phyloP scores from a whole-genome alignment of 2,888 invertebrate species.

The Netelia fuscicornis region DNA sequence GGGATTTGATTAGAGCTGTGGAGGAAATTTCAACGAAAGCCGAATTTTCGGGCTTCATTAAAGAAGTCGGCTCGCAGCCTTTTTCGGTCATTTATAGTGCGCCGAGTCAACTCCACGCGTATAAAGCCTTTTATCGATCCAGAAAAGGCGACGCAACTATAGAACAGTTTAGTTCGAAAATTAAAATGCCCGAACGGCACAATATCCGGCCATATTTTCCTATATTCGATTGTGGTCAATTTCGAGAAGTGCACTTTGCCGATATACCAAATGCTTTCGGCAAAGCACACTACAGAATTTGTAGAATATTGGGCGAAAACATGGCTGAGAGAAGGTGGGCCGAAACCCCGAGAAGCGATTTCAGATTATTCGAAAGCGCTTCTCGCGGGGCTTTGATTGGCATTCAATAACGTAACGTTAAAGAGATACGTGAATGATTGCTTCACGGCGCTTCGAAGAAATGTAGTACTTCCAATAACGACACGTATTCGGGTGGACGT shows the following conservation, averaged over 20 bases:
- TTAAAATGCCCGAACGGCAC: neutral
- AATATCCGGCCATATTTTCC: constrained; percentile 30
- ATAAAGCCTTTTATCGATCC: constrained; percentile 27
- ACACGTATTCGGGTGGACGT: constrained; percentile 57
- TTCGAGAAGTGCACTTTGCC: constrained; percentile 9
- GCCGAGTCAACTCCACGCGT: constrained; percentile 36
- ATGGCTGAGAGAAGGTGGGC: constrained; percentile 30
- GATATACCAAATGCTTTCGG: constrained; percentile 42
- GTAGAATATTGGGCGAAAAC: constrained; percentile 44
- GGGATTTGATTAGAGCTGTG: neutral
- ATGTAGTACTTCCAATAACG: neutral
- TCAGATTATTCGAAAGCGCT: constrained; percentile 44
- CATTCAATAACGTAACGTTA: constrained; percentile 49
- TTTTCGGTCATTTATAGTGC: constrained; percentile 74
- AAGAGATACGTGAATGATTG: constrained; percentile 33
- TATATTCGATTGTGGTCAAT: constrained; percentile 28
- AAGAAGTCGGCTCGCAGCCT: constrained; percentile 85
- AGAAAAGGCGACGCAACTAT: neutral
- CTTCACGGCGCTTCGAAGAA: constrained; percentile 1
- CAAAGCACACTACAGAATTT: constrained; percentile 46
- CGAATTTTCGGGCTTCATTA: constrained; percentile 86
- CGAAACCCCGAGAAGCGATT: constrained; percentile 35
- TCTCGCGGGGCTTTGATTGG: constrained; percentile 37
- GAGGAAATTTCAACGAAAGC: constrained; percentile 78
- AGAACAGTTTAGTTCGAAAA: constrained; percentile 15